phyloP scores from a whole-genome alignment of 2,888 invertebrate species.

The Leucoma salicis region DNA sequence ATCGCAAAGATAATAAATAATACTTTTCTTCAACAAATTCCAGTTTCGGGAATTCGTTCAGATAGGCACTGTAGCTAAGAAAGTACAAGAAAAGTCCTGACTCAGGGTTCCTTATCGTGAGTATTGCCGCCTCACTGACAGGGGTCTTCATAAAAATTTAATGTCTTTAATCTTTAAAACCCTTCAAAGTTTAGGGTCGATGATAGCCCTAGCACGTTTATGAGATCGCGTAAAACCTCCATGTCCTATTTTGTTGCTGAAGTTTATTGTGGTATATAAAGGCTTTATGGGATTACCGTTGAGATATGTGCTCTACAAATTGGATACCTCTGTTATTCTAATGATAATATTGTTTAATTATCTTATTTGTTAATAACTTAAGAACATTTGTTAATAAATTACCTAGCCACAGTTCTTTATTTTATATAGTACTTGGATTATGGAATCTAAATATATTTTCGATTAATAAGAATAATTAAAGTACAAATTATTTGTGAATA shows the following conservation, averaged over 20 bases:
- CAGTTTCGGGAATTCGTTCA: constrained; percentile 35
- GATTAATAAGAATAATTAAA: no score
- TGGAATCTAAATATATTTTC: no score
- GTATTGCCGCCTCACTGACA: constrained; percentile 56
- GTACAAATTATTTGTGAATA: no score
- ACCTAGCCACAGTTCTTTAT: no score
- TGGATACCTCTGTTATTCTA: background rate
- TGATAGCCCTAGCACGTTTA: constrained; percentile 57
- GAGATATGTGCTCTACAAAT: constrained; percentile 13
- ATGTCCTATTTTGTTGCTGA: constrained; percentile 45
- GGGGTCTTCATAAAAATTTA: constrained; percentile 72
- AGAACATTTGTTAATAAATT: no score
- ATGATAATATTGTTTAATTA: no score
- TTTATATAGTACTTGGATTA: no score
- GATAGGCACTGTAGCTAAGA: constrained; percentile 38
- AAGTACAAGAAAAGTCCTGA: constrained; percentile 46
- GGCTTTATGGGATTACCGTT: constrained; percentile 17
- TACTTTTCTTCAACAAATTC: constrained; percentile 40
- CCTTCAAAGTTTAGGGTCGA: constrained; percentile 59
- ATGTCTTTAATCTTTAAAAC: constrained; percentile 71
- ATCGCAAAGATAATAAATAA: constrained; percentile 36
- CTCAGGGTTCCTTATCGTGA: constrained; percentile 52
- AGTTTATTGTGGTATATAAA: constrained; percentile 35
- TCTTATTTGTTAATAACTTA: no score
- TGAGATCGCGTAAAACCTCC: constrained; percentile 59